These are phyloP conservation scores for Scaptomyza montana DNA, from an alignment of 1,140 invertebrate species.

Conservation along the genomic window DNA sequence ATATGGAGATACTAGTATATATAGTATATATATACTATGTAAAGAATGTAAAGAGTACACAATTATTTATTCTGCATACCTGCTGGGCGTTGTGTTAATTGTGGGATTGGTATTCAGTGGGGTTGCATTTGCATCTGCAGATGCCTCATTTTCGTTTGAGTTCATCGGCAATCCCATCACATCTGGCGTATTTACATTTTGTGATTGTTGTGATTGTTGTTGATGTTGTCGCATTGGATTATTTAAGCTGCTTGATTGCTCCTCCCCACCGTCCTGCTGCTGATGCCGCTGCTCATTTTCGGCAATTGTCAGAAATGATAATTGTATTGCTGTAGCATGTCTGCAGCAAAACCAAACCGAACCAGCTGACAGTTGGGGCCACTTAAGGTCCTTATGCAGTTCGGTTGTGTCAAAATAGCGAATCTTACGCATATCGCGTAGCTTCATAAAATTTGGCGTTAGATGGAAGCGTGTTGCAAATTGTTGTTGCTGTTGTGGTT, in stretches of 20 bases:
- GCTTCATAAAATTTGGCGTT: slow-evolving; percentile 11
- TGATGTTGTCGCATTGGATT: slow-evolving; percentile 15
- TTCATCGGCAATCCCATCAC: slow-evolving; percentile 8
- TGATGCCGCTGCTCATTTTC: neutral
- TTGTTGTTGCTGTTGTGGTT: neutral
- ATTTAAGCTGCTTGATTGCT: slow-evolving; percentile 14
- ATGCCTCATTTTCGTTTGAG: slow-evolving; percentile 10
- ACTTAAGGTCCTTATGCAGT: neutral
- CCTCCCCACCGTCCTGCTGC: too few relatives aligned
- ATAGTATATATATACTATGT: too few relatives aligned
- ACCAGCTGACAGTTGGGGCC: neutral
- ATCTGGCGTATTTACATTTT: slow-evolving; percentile 20
- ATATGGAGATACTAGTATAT: neutral
- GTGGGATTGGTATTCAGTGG: neutral
- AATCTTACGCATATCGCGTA: slow-evolving; percentile 13
- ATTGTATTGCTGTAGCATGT: neutral
- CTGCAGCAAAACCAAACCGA: slow-evolving; percentile 14
- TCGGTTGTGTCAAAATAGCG: too few relatives aligned
- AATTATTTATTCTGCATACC: slow-evolving; percentile 8
- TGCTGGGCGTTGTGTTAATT: neutral
- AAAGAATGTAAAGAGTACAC: neutral
- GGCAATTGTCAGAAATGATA: neutral
- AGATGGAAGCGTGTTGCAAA: neutral
- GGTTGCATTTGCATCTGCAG: neutral
- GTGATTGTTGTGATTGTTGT: slow-evolving; percentile 8